These are phyloP conservation scores for Odontothrips loti DNA, from an alignment of 2,888 invertebrate genomes.

Conservation along the genomic window DNA sequence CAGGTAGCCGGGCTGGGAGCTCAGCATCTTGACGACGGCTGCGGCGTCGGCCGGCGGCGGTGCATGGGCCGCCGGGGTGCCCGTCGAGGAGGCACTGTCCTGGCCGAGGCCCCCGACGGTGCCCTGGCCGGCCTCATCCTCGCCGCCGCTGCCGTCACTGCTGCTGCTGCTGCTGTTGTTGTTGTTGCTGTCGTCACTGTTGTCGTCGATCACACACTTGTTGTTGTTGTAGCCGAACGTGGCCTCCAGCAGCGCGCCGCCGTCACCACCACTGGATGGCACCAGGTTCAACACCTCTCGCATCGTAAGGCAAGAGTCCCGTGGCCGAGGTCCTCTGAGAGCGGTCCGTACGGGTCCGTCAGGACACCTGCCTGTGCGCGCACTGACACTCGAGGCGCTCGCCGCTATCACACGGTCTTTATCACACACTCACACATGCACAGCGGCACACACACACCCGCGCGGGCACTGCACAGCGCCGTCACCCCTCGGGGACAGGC, in stretches of 20 bases:
- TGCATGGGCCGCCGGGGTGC: constrained; percentile 35
- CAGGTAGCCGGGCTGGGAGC: constrained; percentile 40
- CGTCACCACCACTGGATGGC: constrained; percentile 4
- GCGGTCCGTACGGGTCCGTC: background rate
- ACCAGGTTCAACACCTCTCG: background rate
- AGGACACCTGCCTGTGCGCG: background rate
- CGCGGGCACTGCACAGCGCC: background rate
- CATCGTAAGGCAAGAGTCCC: too few species aligned
- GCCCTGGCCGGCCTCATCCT: constrained; percentile 33
- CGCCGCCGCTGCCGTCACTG: constrained; percentile 29
- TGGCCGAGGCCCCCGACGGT: constrained; percentile 25
- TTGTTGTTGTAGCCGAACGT: background rate
- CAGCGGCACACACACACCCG: background rate
- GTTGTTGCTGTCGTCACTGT: background rate
- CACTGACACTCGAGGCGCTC: background rate
- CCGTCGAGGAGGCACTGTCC: background rate
- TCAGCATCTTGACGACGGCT: constrained; percentile 33
- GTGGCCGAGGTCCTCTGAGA: too few species aligned
- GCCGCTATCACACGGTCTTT: background rate
- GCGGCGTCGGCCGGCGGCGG: constrained; percentile 33
- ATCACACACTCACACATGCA: background rate
- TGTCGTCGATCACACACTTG: constrained; percentile 6
- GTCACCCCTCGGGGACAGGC: background rate
- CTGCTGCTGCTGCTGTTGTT: background rate
- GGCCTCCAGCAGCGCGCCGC: background rate